Evolutionary conservation across 2,888 invertebrate genomes (phyloP).

Genomic region (Lissonota sp.): DNA sequence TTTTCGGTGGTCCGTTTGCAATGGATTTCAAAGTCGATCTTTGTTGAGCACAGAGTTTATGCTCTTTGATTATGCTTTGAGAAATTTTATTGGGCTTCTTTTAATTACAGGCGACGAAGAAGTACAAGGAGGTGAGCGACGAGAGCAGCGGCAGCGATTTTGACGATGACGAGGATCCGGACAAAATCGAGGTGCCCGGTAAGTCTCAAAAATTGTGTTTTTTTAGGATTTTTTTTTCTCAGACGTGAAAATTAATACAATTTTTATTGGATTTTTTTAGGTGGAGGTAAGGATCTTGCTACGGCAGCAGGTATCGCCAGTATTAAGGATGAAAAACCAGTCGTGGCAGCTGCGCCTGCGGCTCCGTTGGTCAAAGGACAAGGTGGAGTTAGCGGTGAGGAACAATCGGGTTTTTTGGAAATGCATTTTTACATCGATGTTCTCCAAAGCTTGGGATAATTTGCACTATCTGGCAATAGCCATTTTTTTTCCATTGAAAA

Average conservation of each 20-base stretch:
- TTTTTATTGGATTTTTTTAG: slow-evolving; percentile 83
- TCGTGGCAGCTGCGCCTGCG: slow-evolving; percentile 71
- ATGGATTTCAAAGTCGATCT: no score
- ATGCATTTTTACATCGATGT: no score
- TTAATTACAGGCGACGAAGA: slow-evolving; percentile 73
- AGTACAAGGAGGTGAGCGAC: slow-evolving; percentile 82
- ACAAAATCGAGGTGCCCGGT: slow-evolving; percentile 96
- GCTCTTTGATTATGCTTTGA: not conserved
- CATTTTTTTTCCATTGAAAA: not conserved
- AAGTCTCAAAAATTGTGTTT: slow-evolving; percentile 71
- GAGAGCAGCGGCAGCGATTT: slow-evolving; percentile 89
- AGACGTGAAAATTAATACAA: not conserved
- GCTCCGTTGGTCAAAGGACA: slow-evolving; percentile 71
- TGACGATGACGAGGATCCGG: slow-evolving; percentile 95
- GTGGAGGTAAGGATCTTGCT: slow-evolving; percentile 94
- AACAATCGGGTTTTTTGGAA: no score
- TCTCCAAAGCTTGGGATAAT: no score
- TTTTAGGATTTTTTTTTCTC: slow-evolving; percentile 3
- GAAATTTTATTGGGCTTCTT: not conserved
- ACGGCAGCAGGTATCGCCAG: slow-evolving; percentile 89
- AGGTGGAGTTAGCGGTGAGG: slow-evolving; percentile 74
- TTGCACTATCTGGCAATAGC: no score
- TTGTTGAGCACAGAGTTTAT: no score
- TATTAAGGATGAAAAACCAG: slow-evolving; percentile 85
- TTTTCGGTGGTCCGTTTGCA: no score